phyloP scores from a whole-genome alignment of 1,140 invertebrate genomes.

The Yoshiicerus persimilis region DNA sequence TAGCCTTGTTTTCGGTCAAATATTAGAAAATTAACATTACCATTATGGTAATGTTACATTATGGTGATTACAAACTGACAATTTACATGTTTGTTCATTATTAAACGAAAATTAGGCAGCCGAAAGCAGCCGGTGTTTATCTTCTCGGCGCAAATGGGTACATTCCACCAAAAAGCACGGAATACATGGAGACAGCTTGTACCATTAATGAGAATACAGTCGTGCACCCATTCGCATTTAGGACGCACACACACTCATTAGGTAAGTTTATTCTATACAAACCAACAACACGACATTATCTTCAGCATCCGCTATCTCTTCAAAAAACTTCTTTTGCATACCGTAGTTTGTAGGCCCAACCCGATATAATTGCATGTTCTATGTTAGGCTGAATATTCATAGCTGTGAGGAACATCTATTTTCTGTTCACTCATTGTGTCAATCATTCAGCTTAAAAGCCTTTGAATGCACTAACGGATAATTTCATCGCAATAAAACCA shows the following conservation, averaged over 20 bases:
- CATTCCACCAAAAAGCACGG: conserved; percentile 69
- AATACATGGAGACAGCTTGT: conserved; percentile 88
- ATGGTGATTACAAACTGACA: too few relatives aligned
- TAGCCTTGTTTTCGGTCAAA: too few relatives aligned
- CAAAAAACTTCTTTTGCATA: not conserved
- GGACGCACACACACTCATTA: conserved; percentile 88
- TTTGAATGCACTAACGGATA: not conserved
- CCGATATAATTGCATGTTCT: too few relatives aligned
- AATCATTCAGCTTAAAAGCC: not conserved
- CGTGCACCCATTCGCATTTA: conserved; percentile 91
- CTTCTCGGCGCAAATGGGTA: conserved; percentile 78
- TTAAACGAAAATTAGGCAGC: conserved; percentile 26
- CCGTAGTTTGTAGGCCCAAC: too few relatives aligned
- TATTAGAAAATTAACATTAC: too few relatives aligned
- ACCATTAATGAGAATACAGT: conserved; percentile 74
- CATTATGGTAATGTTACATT: too few relatives aligned
- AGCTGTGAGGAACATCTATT: not conserved
- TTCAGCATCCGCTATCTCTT: not conserved
- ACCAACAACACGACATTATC: not conserved
- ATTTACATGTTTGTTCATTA: not conserved
- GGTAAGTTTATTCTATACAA: conserved; percentile 55
- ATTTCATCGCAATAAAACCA: not conserved
- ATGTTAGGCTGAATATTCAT: too few relatives aligned
- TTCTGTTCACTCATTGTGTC: not conserved
- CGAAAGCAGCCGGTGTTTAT: conserved; percentile 73